Percentiles rank a stretch among this genome's conserved stretches.
Conservation (phyloP, 1,140 invertebrate species). For the Liolophura sinensis region DNA sequence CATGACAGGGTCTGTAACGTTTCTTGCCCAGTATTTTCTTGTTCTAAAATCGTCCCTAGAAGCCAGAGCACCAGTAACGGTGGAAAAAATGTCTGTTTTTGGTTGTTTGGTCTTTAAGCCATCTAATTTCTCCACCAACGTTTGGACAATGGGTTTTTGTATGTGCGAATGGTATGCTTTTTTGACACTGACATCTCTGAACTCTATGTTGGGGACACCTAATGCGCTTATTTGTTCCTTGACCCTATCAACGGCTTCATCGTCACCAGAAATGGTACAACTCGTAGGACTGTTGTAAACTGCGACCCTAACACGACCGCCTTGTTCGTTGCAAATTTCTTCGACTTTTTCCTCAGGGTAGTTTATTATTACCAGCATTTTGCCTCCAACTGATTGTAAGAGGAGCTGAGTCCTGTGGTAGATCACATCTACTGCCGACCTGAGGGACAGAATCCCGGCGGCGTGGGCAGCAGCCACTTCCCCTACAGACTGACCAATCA, state of each 20-base stretch:
- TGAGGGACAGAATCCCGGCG: slow-evolving; percentile 13
- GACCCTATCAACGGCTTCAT: slow-evolving; percentile 13
- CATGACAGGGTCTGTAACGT: too few relatives aligned
- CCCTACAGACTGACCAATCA: slow-evolving; percentile 28
- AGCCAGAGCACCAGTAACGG: too few relatives aligned
- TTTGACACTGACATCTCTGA: background rate
- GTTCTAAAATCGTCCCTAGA: too few relatives aligned
- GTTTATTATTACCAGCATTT: slow-evolving; percentile 25
- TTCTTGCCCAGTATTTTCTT: too few relatives aligned
- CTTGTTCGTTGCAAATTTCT: slow-evolving; percentile 3
- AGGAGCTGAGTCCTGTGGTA: slow-evolving; percentile 15
- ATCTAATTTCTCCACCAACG: background rate
- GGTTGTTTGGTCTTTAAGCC: background rate
- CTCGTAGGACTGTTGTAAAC: slow-evolving; percentile 31
- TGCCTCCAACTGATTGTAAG: slow-evolving; percentile 9
- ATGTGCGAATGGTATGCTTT: background rate
- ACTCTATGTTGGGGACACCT: slow-evolving; percentile 1
- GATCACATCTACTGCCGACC: slow-evolving; percentile 21
- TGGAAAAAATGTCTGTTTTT: too few relatives aligned
- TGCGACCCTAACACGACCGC: slow-evolving; percentile 9
- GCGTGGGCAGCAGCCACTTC: slow-evolving; percentile 29
- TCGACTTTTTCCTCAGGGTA: slow-evolving; percentile 6
- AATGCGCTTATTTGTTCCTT: slow-evolving; percentile 10
- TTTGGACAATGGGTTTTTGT: background rate
- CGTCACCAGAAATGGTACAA: slow-evolving; percentile 37